Percentiles rank a stretch among this genome's conserved stretches.
phyloP scores from a whole-genome alignment of 2,888 invertebrate species.

The Thelaira solivaga region DNA sequence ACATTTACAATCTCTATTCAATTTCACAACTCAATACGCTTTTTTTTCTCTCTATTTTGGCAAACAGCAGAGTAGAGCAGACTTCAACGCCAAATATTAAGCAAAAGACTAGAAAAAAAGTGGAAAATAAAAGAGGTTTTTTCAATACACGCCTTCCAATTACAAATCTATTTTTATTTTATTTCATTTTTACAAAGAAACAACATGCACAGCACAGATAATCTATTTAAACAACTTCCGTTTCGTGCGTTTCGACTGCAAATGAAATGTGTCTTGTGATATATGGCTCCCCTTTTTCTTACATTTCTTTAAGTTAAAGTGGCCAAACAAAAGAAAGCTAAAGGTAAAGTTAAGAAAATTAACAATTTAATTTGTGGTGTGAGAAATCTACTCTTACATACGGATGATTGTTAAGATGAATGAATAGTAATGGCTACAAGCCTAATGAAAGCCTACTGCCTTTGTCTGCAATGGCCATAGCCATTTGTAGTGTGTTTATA shows the following conservation, averaged over 20 bases:
- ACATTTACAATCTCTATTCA: conserved; percentile 43
- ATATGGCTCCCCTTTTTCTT: conserved; percentile 41
- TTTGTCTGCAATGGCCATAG: conserved; percentile 23
- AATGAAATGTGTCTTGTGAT: conserved; percentile 54
- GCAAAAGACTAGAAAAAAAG: too few relatives aligned
- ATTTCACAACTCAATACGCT: conserved; percentile 31
- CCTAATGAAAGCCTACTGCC: neutral
- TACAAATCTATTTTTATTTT: conserved; percentile 72
- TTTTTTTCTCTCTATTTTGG: too few relatives aligned
- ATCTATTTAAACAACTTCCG: conserved; percentile 76
- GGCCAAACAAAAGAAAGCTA: conserved; percentile 34
- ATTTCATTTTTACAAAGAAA: conserved; percentile 19
- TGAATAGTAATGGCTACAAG: conserved; percentile 16
- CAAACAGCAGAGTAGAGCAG: conserved; percentile 57
- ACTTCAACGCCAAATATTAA: conserved; percentile 66
- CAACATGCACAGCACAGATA: conserved; percentile 68
- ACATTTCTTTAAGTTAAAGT: conserved; percentile 19
- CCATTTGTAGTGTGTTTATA: too few relatives aligned
- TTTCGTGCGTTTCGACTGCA: conserved; percentile 69
- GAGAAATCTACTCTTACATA: conserved; percentile 27
- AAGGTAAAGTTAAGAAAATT: conserved; percentile 54
- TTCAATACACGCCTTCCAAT: conserved; percentile 73
- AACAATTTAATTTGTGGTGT: conserved; percentile 27
- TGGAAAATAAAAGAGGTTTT: conserved; percentile 28
- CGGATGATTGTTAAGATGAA: conserved; percentile 34